Evolutionary conservation across 2,797 vertebrate species (phyloP).

Genomic region (Eulemur coronatus): DNA sequence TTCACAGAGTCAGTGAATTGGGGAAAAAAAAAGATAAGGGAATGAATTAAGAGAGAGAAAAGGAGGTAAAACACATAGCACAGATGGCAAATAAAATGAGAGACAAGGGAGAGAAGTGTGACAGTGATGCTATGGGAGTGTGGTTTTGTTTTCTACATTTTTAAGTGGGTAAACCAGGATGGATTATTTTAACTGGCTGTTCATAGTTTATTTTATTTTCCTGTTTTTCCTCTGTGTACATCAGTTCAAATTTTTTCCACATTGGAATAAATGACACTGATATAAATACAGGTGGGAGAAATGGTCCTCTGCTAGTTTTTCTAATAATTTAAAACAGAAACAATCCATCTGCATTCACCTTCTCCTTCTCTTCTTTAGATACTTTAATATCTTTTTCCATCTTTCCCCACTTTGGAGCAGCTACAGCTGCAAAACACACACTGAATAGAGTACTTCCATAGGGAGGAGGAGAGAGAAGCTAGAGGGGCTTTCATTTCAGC

Average conservation of each 20-base stretch:
- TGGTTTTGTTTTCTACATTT: not conserved
- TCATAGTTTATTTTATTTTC: conserved; percentile 50
- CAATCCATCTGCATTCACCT: conserved; percentile 55
- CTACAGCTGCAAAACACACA: conserved; percentile 55
- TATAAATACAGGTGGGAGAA: conserved; percentile 56
- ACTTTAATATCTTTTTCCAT: conserved; percentile 15
- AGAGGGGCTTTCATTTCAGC: not conserved
- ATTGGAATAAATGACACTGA: conserved; percentile 54
- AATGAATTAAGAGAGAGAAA: conserved; percentile 26
- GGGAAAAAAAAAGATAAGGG: conserved; percentile 12
- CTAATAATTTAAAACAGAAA: conserved; percentile 70
- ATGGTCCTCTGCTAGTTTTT: conserved; percentile 47
- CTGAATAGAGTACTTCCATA: not conserved
- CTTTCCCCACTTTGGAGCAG: not conserved
- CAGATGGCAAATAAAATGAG: conserved; percentile 21
- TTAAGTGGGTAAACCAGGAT: conserved; percentile 2
- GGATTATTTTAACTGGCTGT: conserved; percentile 39
- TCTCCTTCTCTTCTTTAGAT: conserved; percentile 32
- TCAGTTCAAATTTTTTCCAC: conserved; percentile 72
- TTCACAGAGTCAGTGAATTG: conserved; percentile 48
- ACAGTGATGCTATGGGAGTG: not conserved
- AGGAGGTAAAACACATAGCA: not conserved
- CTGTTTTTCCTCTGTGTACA: not conserved
- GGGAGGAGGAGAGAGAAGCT: not conserved
- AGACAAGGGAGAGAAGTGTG: not conserved